Evolutionary conservation across 2,113 vertebrate genomes (phyloP), one percentile per base, ranked within the genome.

Genomic region (Polyodon spathula): DNA sequence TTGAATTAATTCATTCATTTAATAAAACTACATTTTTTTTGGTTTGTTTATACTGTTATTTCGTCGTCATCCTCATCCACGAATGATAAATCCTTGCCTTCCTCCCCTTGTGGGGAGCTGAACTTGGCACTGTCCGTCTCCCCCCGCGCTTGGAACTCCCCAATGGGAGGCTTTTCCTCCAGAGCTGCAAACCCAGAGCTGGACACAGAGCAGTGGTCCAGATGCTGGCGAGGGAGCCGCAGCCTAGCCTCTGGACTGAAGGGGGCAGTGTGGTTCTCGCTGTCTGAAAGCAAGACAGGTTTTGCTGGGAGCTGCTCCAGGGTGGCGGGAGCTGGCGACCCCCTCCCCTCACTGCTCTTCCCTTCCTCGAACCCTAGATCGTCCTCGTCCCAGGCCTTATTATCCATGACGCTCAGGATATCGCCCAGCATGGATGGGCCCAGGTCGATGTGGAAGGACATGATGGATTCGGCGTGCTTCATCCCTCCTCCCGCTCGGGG

Each of bases 371-470:
- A 85, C 2, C 89, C 80, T 0, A 86, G 71, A 58, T 84, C 90
- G 11, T 86, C 87, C 0, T 92, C 89, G 52, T 90, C 89, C 80
- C 84, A 91, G 58, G 81, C 86, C 27, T 88, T 91, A 77, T 94
- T 95, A 62, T 98, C 94, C 96, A 99, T 99, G 76, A 98, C 89
- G 59, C 94, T 91, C 15, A 99, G 76, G 70, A 98, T 89, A 0
- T 98, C 95, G 0, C 92, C 92, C 0, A 98, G 88, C 94, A 98
- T 98, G 50, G 95, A 98, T 7, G 95, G 96, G 2, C 96, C 96
- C 80, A 99, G 73, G 78, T 99, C 96, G 4, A 99, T 90, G 78
- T 99, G 91, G 84, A 99, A 98, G 42, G 96, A 99, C 92, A 99
- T 89, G 74, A 98, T 91, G 41, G 95, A 98, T 75, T 98, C 96